Percentiles rank a stretch among this genome's conserved stretches.
These are phyloP conservation scores for Mycteria americana DNA, from an alignment of 2,797 vertebrate species.

Conservation along the genomic window DNA sequence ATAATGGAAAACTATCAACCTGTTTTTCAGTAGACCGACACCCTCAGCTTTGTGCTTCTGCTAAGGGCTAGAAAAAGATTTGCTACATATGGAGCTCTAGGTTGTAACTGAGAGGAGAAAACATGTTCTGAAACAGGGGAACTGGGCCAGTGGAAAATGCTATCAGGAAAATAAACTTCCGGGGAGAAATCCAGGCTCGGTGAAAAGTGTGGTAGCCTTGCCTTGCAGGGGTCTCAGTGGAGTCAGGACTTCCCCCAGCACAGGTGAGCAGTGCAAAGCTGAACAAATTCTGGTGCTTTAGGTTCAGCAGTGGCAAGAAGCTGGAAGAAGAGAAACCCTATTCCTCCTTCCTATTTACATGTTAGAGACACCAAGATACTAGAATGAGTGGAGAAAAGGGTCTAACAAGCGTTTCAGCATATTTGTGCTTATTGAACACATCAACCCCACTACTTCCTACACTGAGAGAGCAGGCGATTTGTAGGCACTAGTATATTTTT, in stretches of 20 bases:
- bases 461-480: constrained; percentile 73
- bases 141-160: background rate
- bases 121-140: background rate
- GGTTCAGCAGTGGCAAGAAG: constrained; percentile 42
- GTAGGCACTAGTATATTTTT: constrained; percentile 82
- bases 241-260: background rate
- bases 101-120: background rate
- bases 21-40: background rate
- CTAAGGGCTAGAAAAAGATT: background rate
- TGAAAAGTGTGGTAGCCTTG: background rate
- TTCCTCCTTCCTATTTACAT: constrained; percentile 62
- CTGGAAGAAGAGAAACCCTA: constrained; percentile 20
- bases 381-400: constrained; percentile 47
- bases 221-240: background rate
- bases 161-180: background rate
- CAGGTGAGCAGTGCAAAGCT: background rate
- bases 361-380: constrained; percentile 37
- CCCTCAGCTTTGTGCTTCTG: constrained; percentile 10
- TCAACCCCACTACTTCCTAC: constrained; percentile 75
- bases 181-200: background rate
- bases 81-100: constrained; percentile 4
- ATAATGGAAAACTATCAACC: background rate
- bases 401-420: constrained; percentile 63
- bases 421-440: constrained; percentile 83
- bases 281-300: background rate